Conservation (phyloP, 2,797 vertebrate genomes). For the Phalloptychus januarius region DNA sequence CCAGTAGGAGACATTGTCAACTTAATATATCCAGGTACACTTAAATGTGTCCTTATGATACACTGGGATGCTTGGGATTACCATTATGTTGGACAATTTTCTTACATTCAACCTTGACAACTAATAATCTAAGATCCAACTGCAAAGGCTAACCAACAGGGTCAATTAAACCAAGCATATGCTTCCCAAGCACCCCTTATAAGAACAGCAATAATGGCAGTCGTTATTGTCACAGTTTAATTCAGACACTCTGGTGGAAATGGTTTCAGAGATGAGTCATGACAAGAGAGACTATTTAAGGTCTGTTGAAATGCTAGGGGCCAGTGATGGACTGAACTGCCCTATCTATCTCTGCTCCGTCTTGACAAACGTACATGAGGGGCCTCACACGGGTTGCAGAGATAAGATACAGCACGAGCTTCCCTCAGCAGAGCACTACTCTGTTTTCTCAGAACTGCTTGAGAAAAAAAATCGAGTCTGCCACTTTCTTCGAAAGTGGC, state of each 20-base stretch:
- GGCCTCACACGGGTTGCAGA: conserved; percentile 60
- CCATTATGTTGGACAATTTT: conserved; percentile 30
- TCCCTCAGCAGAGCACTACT: conserved; percentile 70
- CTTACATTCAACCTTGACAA: conserved; percentile 26
- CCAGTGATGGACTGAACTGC: conserved; percentile 59
- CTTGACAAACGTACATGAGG: conserved; percentile 54
- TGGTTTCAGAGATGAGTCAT: conserved; percentile 55
- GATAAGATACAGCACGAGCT: conserved; percentile 70
- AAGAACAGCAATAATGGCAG: conserved; percentile 44
- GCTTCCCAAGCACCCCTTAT: conserved; percentile 58
- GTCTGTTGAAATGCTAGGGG: conserved; percentile 60
- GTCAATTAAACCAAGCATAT: conserved; percentile 31
- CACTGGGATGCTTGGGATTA: conserved; percentile 54
- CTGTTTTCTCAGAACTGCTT: conserved; percentile 75
- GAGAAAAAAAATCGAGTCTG: conserved; percentile 51
- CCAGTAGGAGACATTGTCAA: conserved; percentile 41
- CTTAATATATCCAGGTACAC: conserved; percentile 46
- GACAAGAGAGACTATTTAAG: conserved; percentile 52
- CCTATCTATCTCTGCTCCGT: conserved; percentile 70
- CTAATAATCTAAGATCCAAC: conserved; percentile 15
- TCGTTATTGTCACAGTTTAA: conserved; percentile 46
- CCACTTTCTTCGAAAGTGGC: conserved; percentile 38
- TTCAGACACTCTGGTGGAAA: conserved; percentile 62
- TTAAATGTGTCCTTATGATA: conserved; percentile 32
- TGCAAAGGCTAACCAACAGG: conserved; percentile 14